phyloP scores from a whole-genome alignment of 2,888 invertebrate genomes.

The Oscheius sp. region DNA sequence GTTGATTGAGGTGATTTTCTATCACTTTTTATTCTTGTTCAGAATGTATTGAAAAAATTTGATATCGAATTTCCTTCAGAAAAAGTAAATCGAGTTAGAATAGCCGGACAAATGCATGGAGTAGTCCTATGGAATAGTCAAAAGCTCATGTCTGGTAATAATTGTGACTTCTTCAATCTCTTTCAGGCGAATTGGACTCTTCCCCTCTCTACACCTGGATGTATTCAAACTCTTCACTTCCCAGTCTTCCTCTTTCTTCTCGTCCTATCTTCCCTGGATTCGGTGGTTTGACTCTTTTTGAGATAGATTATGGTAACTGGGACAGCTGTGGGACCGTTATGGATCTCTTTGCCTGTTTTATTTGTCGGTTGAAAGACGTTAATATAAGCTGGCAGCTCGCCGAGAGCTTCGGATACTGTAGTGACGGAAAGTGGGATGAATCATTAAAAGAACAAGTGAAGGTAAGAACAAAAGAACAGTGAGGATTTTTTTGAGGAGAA shows the following conservation, averaged over 20 bases:
- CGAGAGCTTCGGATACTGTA: slow-evolving; percentile 45
- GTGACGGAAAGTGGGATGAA: slow-evolving; percentile 1
- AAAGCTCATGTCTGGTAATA: slow-evolving; percentile 3
- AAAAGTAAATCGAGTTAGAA: slow-evolving; percentile 29
- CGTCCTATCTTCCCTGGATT: slow-evolving; percentile 37
- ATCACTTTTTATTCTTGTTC: not conserved
- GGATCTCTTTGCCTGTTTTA: slow-evolving; percentile 35
- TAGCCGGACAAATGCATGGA: slow-evolving; percentile 52
- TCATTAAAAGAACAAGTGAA: not conserved
- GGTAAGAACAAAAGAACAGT: too few species aligned
- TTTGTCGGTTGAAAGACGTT: slow-evolving; percentile 3
- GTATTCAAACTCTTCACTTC: slow-evolving; percentile 11
- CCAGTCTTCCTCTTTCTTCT: slow-evolving; percentile 9
- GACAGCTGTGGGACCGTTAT: slow-evolving; percentile 46
- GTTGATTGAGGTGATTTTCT: not conserved
- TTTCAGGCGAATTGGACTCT: slow-evolving; percentile 13
- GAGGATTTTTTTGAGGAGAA: slow-evolving; percentile 11
- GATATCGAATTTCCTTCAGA: not conserved
- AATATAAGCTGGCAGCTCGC: slow-evolving; percentile 42
- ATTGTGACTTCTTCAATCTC: not conserved
- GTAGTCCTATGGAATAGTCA: slow-evolving; percentile 39
- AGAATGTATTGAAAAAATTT: not conserved
- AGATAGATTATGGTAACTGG: slow-evolving; percentile 15
- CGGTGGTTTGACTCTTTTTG: slow-evolving; percentile 34
- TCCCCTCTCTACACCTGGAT: slow-evolving; percentile 45